Percentiles rank a stretch among this genome's conserved stretches.
Evolutionary conservation across 2,797 vertebrate genomes (phyloP).

Genomic region (Gephyroberyx darwinii): DNA sequence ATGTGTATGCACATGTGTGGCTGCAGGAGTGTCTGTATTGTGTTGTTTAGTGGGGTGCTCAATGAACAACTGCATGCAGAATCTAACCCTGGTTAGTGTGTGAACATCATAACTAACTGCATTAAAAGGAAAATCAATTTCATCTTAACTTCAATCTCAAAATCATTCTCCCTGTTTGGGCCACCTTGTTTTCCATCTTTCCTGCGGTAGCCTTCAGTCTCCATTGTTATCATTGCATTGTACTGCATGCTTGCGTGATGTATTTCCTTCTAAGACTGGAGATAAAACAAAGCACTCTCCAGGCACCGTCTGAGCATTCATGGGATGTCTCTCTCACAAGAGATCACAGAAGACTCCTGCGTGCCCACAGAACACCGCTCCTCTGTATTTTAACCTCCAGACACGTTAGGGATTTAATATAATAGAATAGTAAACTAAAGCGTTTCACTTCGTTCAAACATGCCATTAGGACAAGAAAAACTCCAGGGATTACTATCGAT

Average conservation of each 20-base stretch:
- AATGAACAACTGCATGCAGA: not conserved
- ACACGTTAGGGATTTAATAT: not conserved
- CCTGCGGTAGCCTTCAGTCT: not conserved
- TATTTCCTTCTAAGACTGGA: constrained; percentile 28
- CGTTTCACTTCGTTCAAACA: too few species aligned
- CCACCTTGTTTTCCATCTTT: constrained; percentile 29
- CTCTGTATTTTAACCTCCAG: constrained; percentile 3
- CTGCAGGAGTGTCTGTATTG: too few species aligned
- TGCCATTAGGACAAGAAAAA: too few species aligned
- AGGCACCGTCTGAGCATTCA: constrained; percentile 8
- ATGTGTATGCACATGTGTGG: too few species aligned
- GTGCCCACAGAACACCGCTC: constrained; percentile 5
- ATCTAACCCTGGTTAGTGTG: not conserved
- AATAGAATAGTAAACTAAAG: not conserved
- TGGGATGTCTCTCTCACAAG: constrained; percentile 8
- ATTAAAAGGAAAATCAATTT: not conserved
- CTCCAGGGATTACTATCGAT: not conserved
- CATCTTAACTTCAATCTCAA: constrained; percentile 4
- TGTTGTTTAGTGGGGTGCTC: not conserved
- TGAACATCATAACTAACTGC: constrained; percentile 2
- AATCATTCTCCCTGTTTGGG: not conserved
- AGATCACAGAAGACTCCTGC: constrained; percentile 26
- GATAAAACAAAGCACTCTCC: constrained; percentile 29
- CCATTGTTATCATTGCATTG: constrained; percentile 6
- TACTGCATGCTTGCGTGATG: constrained; percentile 15